Evolutionary conservation across 1,140 invertebrate genomes (phyloP), one percentile per base, ranked within the genome.

Genomic region (Ptiloglossa arizonensis): DNA sequence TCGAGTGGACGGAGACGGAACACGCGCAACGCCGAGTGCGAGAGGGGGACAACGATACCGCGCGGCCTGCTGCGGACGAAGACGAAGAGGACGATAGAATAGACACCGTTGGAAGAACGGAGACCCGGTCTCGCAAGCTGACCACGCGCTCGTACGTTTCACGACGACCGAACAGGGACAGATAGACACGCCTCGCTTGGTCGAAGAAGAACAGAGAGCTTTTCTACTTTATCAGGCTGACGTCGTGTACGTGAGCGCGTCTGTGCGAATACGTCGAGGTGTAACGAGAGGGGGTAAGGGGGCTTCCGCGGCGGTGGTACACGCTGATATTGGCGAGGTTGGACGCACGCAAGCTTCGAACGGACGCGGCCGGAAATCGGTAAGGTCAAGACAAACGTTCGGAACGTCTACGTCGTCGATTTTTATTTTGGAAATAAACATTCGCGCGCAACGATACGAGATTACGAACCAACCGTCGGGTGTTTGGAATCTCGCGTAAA

Each of bases 161-260:
- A 57, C 54, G 66, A 79, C 72, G 79, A 38, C 62, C n/a, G 62
- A 73, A 85, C 48, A 64, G 56, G 59, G 85, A 85, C 29, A 46
- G 56, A 75, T 6, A 27, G 50, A 68, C 38, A 27, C 59, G 76
- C 27, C 52, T 54, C 48, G 19, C 8, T 22, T 19, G 50, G 56
- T 29, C 32, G 54, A 41, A 71, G 54, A 64, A 59, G 50, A 69
- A 75, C 59, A 50, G 64, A 77, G 54, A 72, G 83, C 76, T 82
- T 81, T 79, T 79, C 57, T 79, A 73, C 69, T 83, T 84, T 83
- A 84, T 84, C 82, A 76, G 70, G 69, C 46, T 59, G 52, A 29
- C 32, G 27, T 17, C 22, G 60, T 62, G 41, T 66, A 44, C 46
- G 72, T 86, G 82, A 32, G 81, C 77, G 35, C 35, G 75, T 60